Evolutionary conservation across 2,888 invertebrate species (phyloP).

Genomic region (Dasysyrphus albostriatus): DNA sequence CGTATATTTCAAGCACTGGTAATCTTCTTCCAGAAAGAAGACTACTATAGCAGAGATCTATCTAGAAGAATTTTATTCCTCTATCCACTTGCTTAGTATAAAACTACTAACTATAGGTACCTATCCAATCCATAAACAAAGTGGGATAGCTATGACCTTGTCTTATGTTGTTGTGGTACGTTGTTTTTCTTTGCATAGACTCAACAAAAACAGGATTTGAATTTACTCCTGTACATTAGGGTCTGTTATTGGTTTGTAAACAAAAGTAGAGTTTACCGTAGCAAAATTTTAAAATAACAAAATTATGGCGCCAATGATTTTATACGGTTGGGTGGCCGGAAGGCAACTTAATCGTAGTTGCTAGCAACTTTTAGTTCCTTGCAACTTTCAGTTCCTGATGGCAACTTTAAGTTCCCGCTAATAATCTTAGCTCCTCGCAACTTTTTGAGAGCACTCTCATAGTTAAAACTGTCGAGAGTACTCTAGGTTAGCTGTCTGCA

Average conservation of each 20-base stretch:
- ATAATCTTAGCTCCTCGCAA: too few relatives aligned
- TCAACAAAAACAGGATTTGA: conserved; percentile 20
- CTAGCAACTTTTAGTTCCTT: too few relatives aligned
- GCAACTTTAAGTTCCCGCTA: too few relatives aligned
- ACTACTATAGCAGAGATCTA: not conserved
- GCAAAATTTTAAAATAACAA: too few relatives aligned
- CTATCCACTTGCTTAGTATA: not conserved
- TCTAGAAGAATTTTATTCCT: not conserved
- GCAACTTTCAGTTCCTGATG: too few relatives aligned
- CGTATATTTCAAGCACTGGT: not conserved
- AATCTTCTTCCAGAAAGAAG: not conserved
- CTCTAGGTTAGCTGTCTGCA: too few relatives aligned
- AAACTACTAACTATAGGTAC: not conserved
- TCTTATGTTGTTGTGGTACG: conserved; percentile 3
- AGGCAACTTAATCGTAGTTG: too few relatives aligned
- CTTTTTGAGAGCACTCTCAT: too few relatives aligned
- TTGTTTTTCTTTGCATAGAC: not conserved
- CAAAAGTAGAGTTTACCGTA: not conserved
- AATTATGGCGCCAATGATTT: too few relatives aligned
- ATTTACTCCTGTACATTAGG: conserved; percentile 15
- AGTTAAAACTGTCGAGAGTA: too few relatives aligned
- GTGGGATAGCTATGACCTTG: conserved; percentile 45
- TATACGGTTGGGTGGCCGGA: too few relatives aligned
- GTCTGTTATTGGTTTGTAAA: not conserved
- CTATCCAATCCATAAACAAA: not conserved